Base-by-base conservation (phyloP, 1,140 invertebrate genomes). In the Drosophila mauritiana region DNA sequence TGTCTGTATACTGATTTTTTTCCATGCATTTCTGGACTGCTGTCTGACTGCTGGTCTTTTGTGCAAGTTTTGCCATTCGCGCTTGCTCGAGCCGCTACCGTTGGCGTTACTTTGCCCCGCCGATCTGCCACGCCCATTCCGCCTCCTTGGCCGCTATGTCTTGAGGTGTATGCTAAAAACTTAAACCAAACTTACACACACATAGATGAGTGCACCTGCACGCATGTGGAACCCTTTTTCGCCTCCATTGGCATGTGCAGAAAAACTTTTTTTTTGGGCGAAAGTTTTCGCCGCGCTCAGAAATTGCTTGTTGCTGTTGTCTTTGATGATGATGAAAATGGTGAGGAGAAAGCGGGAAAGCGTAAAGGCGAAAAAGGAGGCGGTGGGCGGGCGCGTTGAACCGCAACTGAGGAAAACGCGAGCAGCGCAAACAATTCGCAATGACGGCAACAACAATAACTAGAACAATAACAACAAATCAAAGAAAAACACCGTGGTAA, bases 1-100 rank as follows among this genome's bases (percentile, higher is more conserved):
- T 4, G 20, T 12, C 1, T 20, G 1, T 3, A 17, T 56, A 2
- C 7, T 31, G 1, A 7, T 8, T 62, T 62, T 40, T 39, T 11
- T 15, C 0, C 3, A 22, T 4, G 6, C 15, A 15, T 20, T 11
- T 25, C 31, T 63, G 25, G 39, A 39, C 39, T 56, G 46, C 81
- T 89, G 84, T 88, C 83, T 89, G 83, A 83, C 81, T 80, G 84
- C 84, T 89, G 83, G 84, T 88, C 83, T 89, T 86, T 88, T 88
- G 63, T 83, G 73, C 45, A 88, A 88, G 62, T 83, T 86, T 81
- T 61, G 64, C 69, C 72, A 67, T 67, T 76, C 36, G 58, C 69
- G 52, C 65, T 72, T 49, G 51, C 64, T 37, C 25, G 17, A 64
- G 46, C 63, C 63, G 43, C 64, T 34, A 46, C 46, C 31, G 27